Evolutionary conservation across 2,113 vertebrate genomes (phyloP).

Genomic region (Stegostoma tigrinum): DNA sequence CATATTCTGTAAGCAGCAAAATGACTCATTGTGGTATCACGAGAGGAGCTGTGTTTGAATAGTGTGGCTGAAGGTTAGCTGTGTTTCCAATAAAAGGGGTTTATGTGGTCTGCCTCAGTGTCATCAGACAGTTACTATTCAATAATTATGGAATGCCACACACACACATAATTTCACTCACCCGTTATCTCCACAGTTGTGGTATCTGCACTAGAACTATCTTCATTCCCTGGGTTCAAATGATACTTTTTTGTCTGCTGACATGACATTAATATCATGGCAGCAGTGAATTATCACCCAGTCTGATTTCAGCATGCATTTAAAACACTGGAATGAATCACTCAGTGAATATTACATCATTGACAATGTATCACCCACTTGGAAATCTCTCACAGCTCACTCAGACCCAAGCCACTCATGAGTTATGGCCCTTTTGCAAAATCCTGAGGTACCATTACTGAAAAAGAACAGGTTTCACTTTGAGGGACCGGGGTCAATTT

Average conservation of each 20-base stretch:
- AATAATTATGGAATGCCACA: slow-evolving; percentile 16
- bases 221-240: slow-evolving; percentile 15
- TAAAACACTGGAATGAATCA: slow-evolving; percentile 18
- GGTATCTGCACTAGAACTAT: neutral
- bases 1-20: neutral
- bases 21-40: neutral
- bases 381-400: neutral
- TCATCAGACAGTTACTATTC: slow-evolving; percentile 14
- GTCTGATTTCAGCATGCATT: slow-evolving; percentile 2
- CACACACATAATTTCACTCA: neutral
- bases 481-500: slow-evolving; percentile 17
- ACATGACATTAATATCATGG: slow-evolving; percentile 29
- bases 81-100: neutral
- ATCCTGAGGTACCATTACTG: neutral
- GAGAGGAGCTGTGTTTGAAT: neutral
- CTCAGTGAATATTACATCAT: slow-evolving; percentile 16
- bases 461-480: neutral
- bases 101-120: slow-evolving; percentile 16
- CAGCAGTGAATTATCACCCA: slow-evolving; percentile 24
- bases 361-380: slow-evolving; percentile 25
- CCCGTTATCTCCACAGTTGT: neutral
- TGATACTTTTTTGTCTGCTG: neutral
- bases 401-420: neutral
- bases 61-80: slow-evolving; percentile 8
- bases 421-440: slow-evolving; percentile 19